phyloP scores from a whole-genome alignment of 2,113 vertebrate species.

The Sardina pilchardus region DNA sequence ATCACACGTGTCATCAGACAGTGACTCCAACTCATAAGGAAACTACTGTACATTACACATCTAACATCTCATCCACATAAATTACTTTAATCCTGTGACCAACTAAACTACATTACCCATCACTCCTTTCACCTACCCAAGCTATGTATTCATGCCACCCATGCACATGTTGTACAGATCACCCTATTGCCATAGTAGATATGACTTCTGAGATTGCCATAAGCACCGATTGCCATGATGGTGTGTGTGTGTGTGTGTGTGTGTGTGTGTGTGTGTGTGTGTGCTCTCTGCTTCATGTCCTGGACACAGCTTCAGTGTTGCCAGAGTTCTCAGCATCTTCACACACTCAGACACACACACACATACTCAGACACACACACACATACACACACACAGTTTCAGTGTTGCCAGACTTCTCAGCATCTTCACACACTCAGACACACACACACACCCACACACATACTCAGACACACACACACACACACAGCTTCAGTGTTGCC shows the following conservation, averaged over 20 bases:
- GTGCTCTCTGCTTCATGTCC: background rate
- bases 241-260: too few relatives aligned
- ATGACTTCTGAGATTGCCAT: background rate
- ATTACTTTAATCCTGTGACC: background rate
- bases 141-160: background rate
- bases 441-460: too few relatives aligned
- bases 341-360: too few relatives aligned
- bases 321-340: background rate
- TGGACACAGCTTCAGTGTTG: background rate
- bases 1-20: too few relatives aligned
- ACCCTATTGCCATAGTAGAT: background rate
- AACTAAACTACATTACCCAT: background rate
- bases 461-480: too few relatives aligned
- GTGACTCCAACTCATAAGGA: too few relatives aligned
- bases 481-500: too few relatives aligned
- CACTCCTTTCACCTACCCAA: background rate
- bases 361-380: too few relatives aligned
- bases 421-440: too few relatives aligned
- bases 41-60: background rate
- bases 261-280: too few relatives aligned
- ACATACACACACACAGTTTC: too few relatives aligned
- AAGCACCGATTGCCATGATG: background rate
- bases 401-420: too few relatives aligned
- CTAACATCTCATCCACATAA: background rate
- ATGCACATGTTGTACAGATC: background rate